Evolutionary conservation across 2,113 vertebrate species (phyloP).

Genomic region (Microcebus ravelobensis): DNA sequence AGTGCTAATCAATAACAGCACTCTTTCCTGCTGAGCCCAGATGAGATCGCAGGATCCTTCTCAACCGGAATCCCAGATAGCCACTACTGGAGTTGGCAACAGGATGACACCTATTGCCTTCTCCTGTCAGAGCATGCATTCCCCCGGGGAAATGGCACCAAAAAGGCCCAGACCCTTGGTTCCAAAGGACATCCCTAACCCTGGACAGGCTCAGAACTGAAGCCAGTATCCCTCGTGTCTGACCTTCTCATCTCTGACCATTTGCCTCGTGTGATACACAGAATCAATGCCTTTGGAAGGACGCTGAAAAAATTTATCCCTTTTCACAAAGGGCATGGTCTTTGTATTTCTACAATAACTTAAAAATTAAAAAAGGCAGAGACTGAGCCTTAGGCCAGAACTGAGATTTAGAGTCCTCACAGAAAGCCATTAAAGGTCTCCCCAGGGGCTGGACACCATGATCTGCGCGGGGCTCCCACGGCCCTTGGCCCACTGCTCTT

Average conservation of each 20-base stretch:
- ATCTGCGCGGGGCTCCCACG: background rate
- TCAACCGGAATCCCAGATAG: background rate
- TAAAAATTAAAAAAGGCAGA: background rate
- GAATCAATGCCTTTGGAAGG: background rate
- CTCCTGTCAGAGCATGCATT: background rate
- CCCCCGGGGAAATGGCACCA: background rate
- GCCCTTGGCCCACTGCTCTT: background rate
- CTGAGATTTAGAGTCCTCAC: background rate
- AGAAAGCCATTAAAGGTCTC: background rate
- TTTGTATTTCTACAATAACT: slow-evolving; percentile 2
- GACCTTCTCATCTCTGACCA: background rate
- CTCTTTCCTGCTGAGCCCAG: background rate
- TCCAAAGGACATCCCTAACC: background rate
- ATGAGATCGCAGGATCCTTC: background rate
- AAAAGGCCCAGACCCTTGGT: background rate
- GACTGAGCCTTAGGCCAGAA: background rate
- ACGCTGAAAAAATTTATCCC: background rate
- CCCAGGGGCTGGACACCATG: rapidly evolving
- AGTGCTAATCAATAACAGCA: background rate
- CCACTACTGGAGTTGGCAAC: background rate
- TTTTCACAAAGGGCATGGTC: background rate
- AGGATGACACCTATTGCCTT: background rate
- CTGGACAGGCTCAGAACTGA: background rate
- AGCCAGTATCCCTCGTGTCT: background rate
- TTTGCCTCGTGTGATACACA: background rate